phyloP scores from a whole-genome alignment of 30 jellyfish, hydroid and myxozoan genomes.

The Pseudorhiza aurosa region DNA sequence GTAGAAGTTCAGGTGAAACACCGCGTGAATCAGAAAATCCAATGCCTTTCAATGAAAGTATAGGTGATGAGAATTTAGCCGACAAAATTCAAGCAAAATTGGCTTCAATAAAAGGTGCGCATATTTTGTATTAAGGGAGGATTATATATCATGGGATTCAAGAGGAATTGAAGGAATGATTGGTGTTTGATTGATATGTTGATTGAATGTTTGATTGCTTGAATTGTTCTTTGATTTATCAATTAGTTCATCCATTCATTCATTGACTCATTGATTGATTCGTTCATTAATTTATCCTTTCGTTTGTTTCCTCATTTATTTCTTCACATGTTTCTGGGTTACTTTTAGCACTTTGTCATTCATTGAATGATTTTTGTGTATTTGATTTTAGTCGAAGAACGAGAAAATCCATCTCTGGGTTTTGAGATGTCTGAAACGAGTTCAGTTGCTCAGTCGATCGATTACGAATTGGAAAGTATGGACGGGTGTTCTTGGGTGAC shows the following conservation, averaged over 20 bases:
- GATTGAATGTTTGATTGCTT: too few relatives aligned
- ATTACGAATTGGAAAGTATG: constrained; percentile 61
- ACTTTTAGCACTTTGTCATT: background rate
- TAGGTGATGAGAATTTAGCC: constrained; percentile 41
- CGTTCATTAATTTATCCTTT: background rate
- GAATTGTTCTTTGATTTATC: too few relatives aligned
- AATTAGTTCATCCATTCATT: background rate
- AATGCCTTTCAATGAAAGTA: background rate
- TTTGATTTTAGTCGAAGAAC: constrained; percentile 21
- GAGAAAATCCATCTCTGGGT: constrained; percentile 13
- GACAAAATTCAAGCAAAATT: constrained; percentile 75
- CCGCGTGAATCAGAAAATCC: constrained; percentile 8
- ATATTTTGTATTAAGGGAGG: too few relatives aligned
- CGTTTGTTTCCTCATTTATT: background rate
- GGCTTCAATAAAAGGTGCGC: constrained; percentile 74
- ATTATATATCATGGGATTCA: too few relatives aligned
- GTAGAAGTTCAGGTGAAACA: constrained; percentile 48
- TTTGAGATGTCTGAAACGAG: constrained; percentile 69
- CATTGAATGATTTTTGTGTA: background rate
- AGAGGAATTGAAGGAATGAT: too few relatives aligned
- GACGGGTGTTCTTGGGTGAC: constrained; percentile 78
- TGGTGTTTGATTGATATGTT: too few relatives aligned
- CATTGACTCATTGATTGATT: background rate
- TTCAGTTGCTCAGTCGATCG: constrained; percentile 69
- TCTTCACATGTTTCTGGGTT: background rate